Evolutionary conservation across 2,888 invertebrate species (phyloP).

Genomic region (Andrena fulva): DNA sequence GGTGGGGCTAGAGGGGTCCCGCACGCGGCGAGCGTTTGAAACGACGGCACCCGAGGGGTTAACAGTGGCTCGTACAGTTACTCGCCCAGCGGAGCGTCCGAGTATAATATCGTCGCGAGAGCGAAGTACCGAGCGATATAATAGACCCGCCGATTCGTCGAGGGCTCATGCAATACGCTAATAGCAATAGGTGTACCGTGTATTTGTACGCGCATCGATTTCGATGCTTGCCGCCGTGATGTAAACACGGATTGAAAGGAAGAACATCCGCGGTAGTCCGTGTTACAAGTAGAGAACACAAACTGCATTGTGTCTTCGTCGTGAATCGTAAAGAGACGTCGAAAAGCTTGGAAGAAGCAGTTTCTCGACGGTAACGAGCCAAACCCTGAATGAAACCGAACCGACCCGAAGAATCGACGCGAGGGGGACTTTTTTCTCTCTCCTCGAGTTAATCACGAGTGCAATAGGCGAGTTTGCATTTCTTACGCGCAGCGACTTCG

Average conservation of each 20-base stretch:
- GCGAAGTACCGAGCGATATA: background rate
- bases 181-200: slow-evolving; percentile 45
- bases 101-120: too few relatives aligned
- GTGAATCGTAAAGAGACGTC: slow-evolving; percentile 2
- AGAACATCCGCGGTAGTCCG: slow-evolving; percentile 13
- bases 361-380: slow-evolving; percentile 16
- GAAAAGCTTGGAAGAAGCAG: slow-evolving; percentile 11
- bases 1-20: too few relatives aligned
- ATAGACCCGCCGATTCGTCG: slow-evolving; percentile 15
- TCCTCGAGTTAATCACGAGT: slow-evolving; percentile 6
- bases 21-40: too few relatives aligned
- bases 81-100: too few relatives aligned
- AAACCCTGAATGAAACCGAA: slow-evolving; percentile 19
- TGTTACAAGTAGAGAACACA: slow-evolving; percentile 6
- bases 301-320: slow-evolving; percentile 5
- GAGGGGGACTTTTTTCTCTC: background rate
- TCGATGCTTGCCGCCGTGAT: slow-evolving; percentile 16
- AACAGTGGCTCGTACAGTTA: too few relatives aligned
- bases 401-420: background rate
- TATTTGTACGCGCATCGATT: slow-evolving; percentile 27
- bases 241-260: slow-evolving; percentile 16
- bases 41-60: too few relatives aligned
- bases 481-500: slow-evolving; percentile 5
- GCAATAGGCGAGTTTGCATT: slow-evolving; percentile 15
- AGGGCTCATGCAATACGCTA: slow-evolving; percentile 37